phyloP scores from a whole-genome alignment of 23 tunicate species.

The Trididemnum miniatum region DNA sequence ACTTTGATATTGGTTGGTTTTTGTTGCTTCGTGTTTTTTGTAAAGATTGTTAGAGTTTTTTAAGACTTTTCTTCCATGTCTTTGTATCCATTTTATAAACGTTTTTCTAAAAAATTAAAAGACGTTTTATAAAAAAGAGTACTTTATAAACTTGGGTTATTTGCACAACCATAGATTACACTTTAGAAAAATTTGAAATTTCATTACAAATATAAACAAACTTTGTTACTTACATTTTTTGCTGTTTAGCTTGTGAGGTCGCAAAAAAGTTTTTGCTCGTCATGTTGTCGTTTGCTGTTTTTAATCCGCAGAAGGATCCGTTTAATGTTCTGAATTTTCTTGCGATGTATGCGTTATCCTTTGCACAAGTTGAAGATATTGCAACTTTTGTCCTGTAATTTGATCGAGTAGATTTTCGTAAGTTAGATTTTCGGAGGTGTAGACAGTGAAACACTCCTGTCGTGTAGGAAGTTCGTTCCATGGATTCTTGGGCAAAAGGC shows the following conservation, averaged over 20 bases:
- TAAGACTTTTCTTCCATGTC: not conserved
- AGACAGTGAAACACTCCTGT: not conserved
- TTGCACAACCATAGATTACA: no score
- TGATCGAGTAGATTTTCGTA: no score
- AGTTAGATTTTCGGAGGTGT: not conserved
- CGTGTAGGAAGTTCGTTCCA: not conserved
- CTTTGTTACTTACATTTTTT: not conserved
- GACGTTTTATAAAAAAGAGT: no score
- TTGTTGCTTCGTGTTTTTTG: not conserved
- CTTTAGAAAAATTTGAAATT: no score
- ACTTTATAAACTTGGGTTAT: no score
- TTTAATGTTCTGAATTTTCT: no score
- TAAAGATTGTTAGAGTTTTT: not conserved
- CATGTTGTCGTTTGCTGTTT: not conserved
- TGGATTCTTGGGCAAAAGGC: not conserved
- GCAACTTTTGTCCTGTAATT: no score
- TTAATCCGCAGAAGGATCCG: no score
- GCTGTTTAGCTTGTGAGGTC: not conserved
- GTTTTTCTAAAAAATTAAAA: conserved; percentile 6
- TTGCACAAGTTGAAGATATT: no score
- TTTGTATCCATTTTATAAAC: conserved; percentile 9
- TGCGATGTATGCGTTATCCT: no score
- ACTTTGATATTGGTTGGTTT: not conserved
- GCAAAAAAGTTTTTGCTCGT: not conserved
- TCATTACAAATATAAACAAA: no score